Evolutionary conservation across 2,888 invertebrate species (phyloP).

Genomic region (Diloba caeruleocephala): DNA sequence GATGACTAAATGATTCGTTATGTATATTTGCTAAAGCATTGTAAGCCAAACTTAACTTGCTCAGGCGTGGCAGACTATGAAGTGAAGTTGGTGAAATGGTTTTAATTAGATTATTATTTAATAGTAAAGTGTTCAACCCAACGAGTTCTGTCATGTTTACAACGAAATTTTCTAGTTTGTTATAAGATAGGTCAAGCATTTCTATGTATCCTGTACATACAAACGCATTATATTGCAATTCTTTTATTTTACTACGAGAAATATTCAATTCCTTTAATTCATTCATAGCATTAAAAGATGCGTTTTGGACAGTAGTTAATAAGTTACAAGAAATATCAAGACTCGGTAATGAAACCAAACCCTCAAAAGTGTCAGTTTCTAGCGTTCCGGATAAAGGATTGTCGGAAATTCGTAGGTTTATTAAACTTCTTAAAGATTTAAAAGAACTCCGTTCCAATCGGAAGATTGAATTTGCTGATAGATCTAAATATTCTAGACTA

Average conservation of each 20-base stretch:
- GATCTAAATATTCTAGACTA: slow-evolving; percentile 67
- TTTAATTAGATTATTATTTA: slow-evolving; percentile 70
- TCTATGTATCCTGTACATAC: slow-evolving; percentile 63
- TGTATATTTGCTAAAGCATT: slow-evolving; percentile 62
- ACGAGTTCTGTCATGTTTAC: slow-evolving; percentile 68
- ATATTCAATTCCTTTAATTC: slow-evolving; percentile 68
- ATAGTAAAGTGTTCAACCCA: slow-evolving; percentile 58
- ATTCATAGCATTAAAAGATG: slow-evolving; percentile 71
- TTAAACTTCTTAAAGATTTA: slow-evolving; percentile 59
- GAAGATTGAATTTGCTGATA: slow-evolving; percentile 72
- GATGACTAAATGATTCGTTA: slow-evolving; percentile 56
- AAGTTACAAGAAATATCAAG: slow-evolving; percentile 72
- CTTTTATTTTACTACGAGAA: slow-evolving; percentile 66
- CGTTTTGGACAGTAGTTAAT: slow-evolving; percentile 65
- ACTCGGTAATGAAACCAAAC: slow-evolving; percentile 66
- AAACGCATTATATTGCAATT: slow-evolving; percentile 70
- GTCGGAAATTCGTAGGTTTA: slow-evolving; percentile 68
- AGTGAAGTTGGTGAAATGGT: slow-evolving; percentile 55
- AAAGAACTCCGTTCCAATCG: slow-evolving; percentile 66
- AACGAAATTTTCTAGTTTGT: slow-evolving; percentile 62
- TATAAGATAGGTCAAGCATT: slow-evolving; percentile 73
- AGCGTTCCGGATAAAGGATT: slow-evolving; percentile 69
- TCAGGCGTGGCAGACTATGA: slow-evolving; percentile 55
- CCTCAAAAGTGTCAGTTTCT: slow-evolving; percentile 67
- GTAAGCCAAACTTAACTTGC: slow-evolving; percentile 60